Base-by-base conservation (phyloP, 2,888 invertebrate genomes). In the Cylindroiulus punctatus region DNA sequence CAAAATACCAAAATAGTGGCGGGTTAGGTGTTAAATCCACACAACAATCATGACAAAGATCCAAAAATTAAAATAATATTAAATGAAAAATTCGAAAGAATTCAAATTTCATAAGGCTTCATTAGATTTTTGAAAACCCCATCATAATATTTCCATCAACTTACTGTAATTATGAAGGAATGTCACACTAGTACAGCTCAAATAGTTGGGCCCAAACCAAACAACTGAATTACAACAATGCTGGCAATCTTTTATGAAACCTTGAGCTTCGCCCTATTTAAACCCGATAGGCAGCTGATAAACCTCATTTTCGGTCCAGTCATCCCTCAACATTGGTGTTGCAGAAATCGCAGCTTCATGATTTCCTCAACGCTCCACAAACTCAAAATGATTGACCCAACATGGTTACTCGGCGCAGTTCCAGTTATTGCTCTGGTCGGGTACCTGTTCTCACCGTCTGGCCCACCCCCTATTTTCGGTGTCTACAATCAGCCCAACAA, bases 401-500 rank as follows among this genome's bases (percentile, higher is more conserved):
- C 57, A 22, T 57, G n/a, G 57, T 4, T 22, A 4, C n/a, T 57
- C 57, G 57, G 57, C 22, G 22, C 22, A 1, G 57, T 57, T 4
- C 57, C 57, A 2, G n/a, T 57, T 0, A 22, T 57, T 57, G n/a
- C 4, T n/a, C n/a, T 22, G 57, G 22, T 57, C 57, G 4, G 17
- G n/a, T 57, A 22, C 22, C 57, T 57, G 1, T 57, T 57, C 7
- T 22, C n/a, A 4, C 22, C 57, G 57, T n/a, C 57, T 22, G 22
- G 82, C 0, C 1, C 40, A 0, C 82, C 36, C 32, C 82, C 85
- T 0, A 85, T 85, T 2, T 57, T 85, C 47, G 85, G 85, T 1
- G 26, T 85, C 26, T 85, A 85, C 36, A 85, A 65, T 12, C 85
- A 85, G 52, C 42, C 42, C 22, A 57, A 85, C 47, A 1, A 12